These are phyloP conservation scores for Sebastes trivittatus DNA, from an alignment of 2,797 vertebrate species.

Conservation along the genomic window DNA sequence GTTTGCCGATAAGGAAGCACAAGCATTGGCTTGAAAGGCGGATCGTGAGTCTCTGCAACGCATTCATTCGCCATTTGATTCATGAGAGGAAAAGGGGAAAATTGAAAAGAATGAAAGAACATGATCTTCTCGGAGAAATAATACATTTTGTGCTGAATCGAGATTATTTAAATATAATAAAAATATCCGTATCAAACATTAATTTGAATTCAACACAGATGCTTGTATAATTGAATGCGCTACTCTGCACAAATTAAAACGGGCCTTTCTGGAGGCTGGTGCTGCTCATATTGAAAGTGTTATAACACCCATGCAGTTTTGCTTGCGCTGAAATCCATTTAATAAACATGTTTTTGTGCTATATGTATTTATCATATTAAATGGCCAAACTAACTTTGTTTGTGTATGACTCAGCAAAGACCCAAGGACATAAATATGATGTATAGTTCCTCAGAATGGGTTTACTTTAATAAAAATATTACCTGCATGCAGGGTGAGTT, in stretches of 20 bases:
- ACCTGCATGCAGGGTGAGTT: not conserved
- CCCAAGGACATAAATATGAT: not conserved
- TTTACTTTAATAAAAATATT: not conserved
- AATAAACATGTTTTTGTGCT: constrained; percentile 38
- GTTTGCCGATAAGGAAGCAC: constrained; percentile 79
- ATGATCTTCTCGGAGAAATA: constrained; percentile 72
- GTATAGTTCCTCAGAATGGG: constrained; percentile 5
- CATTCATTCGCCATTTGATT: constrained; percentile 67
- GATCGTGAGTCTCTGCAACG: constrained; percentile 66
- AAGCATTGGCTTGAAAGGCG: constrained; percentile 71
- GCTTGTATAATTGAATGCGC: constrained; percentile 69
- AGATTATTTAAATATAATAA: constrained; percentile 77
- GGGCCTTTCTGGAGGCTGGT: constrained; percentile 40
- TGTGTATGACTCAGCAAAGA: constrained; percentile 22
- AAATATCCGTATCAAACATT: constrained; percentile 74
- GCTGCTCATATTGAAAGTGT: constrained; percentile 46
- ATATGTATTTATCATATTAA: constrained; percentile 28
- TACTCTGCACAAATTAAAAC: constrained; percentile 67
- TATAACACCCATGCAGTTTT: constrained; percentile 33
- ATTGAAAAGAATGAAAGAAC: constrained; percentile 78
- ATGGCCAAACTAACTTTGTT: constrained; percentile 20
- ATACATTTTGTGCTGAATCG: constrained; percentile 73
- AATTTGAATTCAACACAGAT: constrained; percentile 75
- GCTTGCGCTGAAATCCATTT: constrained; percentile 34
- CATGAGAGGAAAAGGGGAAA: constrained; percentile 68